Conservation (phyloP, 2,797 vertebrate species). For the Lepus townsendii region DNA sequence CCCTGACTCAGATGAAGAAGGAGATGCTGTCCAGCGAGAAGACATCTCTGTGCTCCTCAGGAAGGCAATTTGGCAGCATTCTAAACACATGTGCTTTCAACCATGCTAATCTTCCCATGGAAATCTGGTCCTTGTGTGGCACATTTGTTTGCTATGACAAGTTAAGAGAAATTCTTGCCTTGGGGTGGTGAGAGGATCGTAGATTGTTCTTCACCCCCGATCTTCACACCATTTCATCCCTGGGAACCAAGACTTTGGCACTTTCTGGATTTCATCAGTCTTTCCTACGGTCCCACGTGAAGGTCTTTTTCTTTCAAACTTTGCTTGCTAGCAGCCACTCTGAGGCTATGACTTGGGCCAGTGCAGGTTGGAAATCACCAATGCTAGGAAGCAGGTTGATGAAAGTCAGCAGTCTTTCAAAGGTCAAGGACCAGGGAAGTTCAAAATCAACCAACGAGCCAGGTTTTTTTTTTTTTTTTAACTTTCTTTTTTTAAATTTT, state of each 20-base stretch:
- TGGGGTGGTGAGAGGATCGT: not conserved
- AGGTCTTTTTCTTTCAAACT: not conserved
- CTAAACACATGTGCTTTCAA: not conserved
- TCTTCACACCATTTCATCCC: not conserved
- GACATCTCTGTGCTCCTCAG: not conserved
- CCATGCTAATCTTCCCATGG: not conserved
- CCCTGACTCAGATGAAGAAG: not conserved
- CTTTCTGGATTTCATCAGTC: not conserved
- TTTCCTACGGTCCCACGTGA: not conserved
- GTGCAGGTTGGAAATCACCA: not conserved
- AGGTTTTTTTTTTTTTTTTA: no score
- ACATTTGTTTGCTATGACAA: not conserved
- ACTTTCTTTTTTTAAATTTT: no score
- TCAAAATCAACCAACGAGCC: not conserved
- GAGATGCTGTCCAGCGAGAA: not conserved
- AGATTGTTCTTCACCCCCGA: not conserved
- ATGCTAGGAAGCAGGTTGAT: no score
- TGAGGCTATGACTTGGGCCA: not conserved
- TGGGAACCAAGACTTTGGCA: not conserved
- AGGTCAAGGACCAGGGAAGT: not conserved
- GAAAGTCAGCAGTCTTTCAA: not conserved
- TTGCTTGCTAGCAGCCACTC: not conserved
- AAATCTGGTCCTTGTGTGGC: not conserved
- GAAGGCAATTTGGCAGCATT: not conserved
- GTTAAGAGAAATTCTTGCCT: constrained; percentile 31